Evolutionary conservation across 2,797 vertebrate genomes (phyloP), one percentile per base, ranked within the genome.

Genomic region (Benthosema pterotum): DNA sequence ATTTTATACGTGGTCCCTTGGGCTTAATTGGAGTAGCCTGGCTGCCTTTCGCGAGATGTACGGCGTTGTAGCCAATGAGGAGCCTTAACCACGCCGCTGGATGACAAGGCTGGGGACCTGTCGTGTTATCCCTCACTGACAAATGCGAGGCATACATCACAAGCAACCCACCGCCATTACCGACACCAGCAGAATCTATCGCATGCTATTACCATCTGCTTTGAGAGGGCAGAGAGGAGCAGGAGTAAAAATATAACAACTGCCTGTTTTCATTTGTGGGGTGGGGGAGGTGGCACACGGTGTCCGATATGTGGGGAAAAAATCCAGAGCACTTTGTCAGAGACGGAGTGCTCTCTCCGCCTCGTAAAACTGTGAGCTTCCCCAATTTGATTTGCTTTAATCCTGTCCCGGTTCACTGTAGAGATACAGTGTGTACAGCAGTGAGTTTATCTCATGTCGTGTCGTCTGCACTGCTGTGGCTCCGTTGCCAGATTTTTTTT

Each of bases 1-100:
- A 42, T 64, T 88, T 80, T 78, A 63, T 83, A 77, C 76, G n/a
- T n/a, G 83, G 77, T 83, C 80, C 57, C 58, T 86, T 78, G 77
- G 50, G 32, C 38, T 72, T 87, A 87, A 90, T 90, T 80, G 77
- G 79, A 68, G 52, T 14, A 53, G 12, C 52, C 28, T 14, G 12
- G 43, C 28, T 14, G 8, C 6, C 32, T 68, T 70, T 64, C 57
- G n/a, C n/a, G n/a, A 25, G 54, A 68, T 11, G 57, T 8, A n/a
- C 16, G 51, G 63, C 42, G 48, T 56, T 56, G 42, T 52, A 47
- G 45, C 59, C 63, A 14, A 22, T 73, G 64, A 38, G 57, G 50
- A 62, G 61, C 64, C 74, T 85, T 79, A 73, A 67, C 62, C 55
- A 8, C 25, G 19, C 60, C 56, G 50, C 54, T 73, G 25, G 17